Conservation (phyloP, 35 echinoderm and acorn worm genomes). For the Diadema setosum region DNA sequence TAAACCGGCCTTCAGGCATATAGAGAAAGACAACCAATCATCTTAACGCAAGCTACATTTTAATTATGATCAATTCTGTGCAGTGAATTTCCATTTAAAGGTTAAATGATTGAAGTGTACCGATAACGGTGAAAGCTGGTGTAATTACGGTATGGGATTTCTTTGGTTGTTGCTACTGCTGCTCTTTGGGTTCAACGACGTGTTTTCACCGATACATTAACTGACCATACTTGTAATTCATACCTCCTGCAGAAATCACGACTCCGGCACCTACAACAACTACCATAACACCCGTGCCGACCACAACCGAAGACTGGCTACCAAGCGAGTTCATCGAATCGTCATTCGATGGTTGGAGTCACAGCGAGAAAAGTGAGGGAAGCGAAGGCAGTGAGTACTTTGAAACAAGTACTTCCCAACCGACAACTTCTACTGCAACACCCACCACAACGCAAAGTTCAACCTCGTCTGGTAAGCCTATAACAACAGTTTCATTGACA, state of each 20-base stretch:
- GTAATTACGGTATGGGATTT: too few relatives aligned
- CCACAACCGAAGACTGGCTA: slow-evolving; percentile 3
- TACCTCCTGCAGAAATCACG: not conserved
- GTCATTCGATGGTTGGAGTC: not conserved
- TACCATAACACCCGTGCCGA: not conserved
- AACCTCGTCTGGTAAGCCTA: not conserved
- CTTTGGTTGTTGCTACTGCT: too few relatives aligned
- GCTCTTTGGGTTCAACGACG: too few relatives aligned
- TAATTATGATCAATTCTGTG: too few relatives aligned
- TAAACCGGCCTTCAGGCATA: too few relatives aligned
- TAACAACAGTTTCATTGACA: not conserved
- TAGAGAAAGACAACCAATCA: too few relatives aligned
- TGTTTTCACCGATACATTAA: too few relatives aligned
- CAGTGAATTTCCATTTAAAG: too few relatives aligned
- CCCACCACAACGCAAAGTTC: not conserved
- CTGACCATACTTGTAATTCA: too few relatives aligned
- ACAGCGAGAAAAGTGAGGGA: not conserved
- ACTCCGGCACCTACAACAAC: not conserved
- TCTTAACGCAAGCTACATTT: too few relatives aligned
- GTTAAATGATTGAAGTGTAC: too few relatives aligned
- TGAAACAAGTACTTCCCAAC: not conserved
- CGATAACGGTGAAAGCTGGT: too few relatives aligned
- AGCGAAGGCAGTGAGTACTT: not conserved
- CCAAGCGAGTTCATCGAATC: not conserved
- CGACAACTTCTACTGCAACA: not conserved